Percentiles rank a stretch among this genome's conserved stretches.
Evolutionary conservation across 2,797 vertebrate species (phyloP).

Genomic region (Benthosema pterotum): DNA sequence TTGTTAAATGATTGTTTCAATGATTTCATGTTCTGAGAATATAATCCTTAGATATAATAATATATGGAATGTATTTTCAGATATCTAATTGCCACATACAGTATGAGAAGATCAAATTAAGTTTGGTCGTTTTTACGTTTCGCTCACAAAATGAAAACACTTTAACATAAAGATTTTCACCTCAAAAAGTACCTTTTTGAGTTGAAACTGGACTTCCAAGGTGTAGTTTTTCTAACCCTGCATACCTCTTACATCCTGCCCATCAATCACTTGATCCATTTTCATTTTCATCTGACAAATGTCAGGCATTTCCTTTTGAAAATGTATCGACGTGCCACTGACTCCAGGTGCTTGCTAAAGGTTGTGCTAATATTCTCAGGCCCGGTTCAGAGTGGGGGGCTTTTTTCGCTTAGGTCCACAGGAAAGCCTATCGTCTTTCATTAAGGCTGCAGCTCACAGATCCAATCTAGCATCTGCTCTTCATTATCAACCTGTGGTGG

Average conservation of each 20-base stretch:
- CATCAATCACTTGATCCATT: constrained; percentile 56
- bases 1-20: too few relatives aligned
- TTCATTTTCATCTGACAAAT: constrained; percentile 60
- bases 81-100: too few relatives aligned
- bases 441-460: constrained; percentile 64
- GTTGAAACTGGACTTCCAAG: constrained; percentile 6
- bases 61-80: neutral
- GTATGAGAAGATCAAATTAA: neutral
- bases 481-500: constrained; percentile 68
- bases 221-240: constrained; percentile 4
- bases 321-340: constrained; percentile 57
- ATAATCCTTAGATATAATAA: too few relatives aligned
- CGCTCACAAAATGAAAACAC: constrained; percentile 10
- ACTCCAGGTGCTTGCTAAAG: constrained; percentile 52
- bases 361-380: constrained; percentile 59
- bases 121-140: constrained; percentile 11
- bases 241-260: constrained; percentile 37
- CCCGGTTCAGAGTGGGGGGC: constrained; percentile 55
- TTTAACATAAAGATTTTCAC: constrained; percentile 14
- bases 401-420: constrained; percentile 58
- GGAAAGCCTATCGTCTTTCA: constrained; percentile 73
- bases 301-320: constrained; percentile 64
- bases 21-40: too few relatives aligned
- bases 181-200: constrained; percentile 9
- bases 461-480: constrained; percentile 79